A percentile compares a stretch with the other conserved stretches of the same genome.
Evolutionary conservation across 2,888 invertebrate species (phyloP).

Genomic region (Drosophila acutilabella): DNA sequence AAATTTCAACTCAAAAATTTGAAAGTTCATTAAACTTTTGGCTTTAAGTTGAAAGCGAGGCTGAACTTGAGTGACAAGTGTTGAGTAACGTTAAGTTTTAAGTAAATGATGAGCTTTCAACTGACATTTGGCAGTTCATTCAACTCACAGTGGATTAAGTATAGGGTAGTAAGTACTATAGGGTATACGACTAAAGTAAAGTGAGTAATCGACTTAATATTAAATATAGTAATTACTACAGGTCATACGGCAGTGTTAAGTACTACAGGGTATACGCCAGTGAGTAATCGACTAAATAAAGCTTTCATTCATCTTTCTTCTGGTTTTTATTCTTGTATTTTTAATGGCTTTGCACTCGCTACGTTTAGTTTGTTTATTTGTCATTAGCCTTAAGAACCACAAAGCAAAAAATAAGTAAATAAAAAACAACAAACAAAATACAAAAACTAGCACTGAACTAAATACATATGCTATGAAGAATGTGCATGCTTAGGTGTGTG

Average conservation of each 20-base stretch:
- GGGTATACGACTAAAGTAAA: conserved; percentile 23
- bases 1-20: background rate
- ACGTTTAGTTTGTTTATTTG: conserved; percentile 45
- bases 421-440: background rate
- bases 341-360: conserved; percentile 52
- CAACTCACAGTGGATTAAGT: background rate
- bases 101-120: background rate
- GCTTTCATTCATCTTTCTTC: conserved; percentile 50
- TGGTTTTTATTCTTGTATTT: conserved; percentile 10
- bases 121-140: background rate
- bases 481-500: conserved; percentile 13
- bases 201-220: background rate
- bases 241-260: background rate
- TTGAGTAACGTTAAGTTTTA: background rate
- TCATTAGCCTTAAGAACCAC: conserved; percentile 7
- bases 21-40: background rate
- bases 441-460: conserved; percentile 19
- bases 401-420: conserved; percentile 3
- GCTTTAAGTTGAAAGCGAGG: background rate
- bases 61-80: background rate
- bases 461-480: conserved; percentile 22
- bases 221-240: too few relatives aligned
- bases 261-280: conserved; percentile 19
- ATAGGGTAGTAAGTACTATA: background rate
- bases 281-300: conserved; percentile 1